Evolutionary conservation across 2,113 vertebrate species (phyloP), one percentile per base, ranked within the genome.

Genomic region (Vidua chalybeata): DNA sequence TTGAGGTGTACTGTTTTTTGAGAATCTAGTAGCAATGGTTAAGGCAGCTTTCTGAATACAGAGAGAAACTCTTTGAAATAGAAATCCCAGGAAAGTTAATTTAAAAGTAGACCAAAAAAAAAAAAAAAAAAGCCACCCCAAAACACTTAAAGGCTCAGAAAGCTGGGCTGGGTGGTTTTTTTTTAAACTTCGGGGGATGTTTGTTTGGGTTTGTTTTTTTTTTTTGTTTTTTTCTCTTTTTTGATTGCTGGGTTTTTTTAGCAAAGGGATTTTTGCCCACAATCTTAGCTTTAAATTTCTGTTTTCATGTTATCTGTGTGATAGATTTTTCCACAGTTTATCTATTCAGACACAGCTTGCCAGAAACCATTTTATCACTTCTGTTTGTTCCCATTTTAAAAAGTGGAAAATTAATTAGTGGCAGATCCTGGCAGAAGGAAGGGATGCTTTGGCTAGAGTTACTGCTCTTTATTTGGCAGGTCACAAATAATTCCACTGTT

Each of bases 351-450:
- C 37, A 72, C 52, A 94, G 66, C 83, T 78, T 95, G 54, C 95
- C 62, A 94, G 64, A 93, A 95, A 91, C 39, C 55, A 18, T 87
- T 96, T 97, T 96, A 95, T 94, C 92, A 54, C 73, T 92, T 95
- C 89, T 96, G 58, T 96, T 96, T 97, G 90, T 97, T 96, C 94
- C 89, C 85, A 54, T 94, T 96, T 94, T 0, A 74, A 69, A 88
- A 97, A 96, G 92, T 76, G 91, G 96, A 97, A 97, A 97, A 96
- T 56, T 66, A 75, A 91, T 52, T 80, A 92, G 66, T 79, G 86
- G 82, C 83, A 89, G 77, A 61, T 75, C 37, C 84, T 95, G 76
- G 91, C 89, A 68, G 80, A 68, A 87, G 48, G 31, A 86, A 49
- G 39, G 45, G 72, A 81, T 95, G 76, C 41, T 51, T 95, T 86